phyloP scores from a whole-genome alignment of 2,888 invertebrate species.

The Halocaridina rubra region DNA sequence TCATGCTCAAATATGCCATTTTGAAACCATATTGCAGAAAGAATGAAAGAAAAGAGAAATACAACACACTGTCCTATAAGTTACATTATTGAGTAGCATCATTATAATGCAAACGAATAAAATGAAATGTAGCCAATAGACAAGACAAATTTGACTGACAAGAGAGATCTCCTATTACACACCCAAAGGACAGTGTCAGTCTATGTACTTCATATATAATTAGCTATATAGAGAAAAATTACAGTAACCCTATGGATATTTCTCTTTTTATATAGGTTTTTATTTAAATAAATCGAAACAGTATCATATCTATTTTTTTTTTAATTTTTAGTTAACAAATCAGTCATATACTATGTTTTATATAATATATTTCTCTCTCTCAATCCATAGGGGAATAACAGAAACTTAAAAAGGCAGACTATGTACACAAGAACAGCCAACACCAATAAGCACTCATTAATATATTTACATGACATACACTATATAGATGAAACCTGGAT shows the following conservation, averaged over 20 bases:
- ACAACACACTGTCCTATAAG: background rate
- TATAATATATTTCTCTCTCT: slow-evolving; percentile 18
- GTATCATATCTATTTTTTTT: background rate
- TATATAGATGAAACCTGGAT: slow-evolving; percentile 43
- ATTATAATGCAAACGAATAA: background rate
- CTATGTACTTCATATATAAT: slow-evolving; percentile 26
- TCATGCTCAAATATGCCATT: background rate
- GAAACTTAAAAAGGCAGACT: slow-evolving; percentile 10
- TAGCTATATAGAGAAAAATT: slow-evolving; percentile 23
- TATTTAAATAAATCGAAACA: slow-evolving; percentile 9
- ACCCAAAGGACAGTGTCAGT: background rate
- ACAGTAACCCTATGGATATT: slow-evolving; percentile 48
- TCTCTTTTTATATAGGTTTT: background rate
- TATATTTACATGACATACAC: slow-evolving; percentile 57
- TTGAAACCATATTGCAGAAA: too few species aligned
- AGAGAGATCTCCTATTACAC: background rate
- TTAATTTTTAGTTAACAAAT: background rate
- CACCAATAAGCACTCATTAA: slow-evolving; percentile 52
- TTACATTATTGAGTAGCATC: background rate
- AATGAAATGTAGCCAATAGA: background rate
- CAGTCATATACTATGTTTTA: slow-evolving; percentile 8
- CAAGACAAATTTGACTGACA: background rate
- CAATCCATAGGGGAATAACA: slow-evolving; percentile 54
- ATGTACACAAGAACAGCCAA: slow-evolving; percentile 52
- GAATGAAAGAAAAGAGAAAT: too few species aligned